phyloP scores from a whole-genome alignment of 2,888 invertebrate genomes.

The Carterocephalus palaemon region DNA sequence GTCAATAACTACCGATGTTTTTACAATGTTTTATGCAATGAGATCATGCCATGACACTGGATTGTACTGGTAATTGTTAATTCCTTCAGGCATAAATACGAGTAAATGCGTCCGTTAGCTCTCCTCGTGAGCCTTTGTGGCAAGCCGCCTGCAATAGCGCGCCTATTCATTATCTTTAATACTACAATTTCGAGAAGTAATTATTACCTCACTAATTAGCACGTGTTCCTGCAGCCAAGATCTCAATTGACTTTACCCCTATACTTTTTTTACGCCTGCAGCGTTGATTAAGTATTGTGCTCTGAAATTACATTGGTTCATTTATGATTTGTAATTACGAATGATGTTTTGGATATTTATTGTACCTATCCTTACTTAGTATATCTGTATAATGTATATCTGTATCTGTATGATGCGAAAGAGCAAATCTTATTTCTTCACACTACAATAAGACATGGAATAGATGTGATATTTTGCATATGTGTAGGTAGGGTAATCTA shows the following conservation, averaged over 20 bases:
- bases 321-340: slow-evolving; percentile 9
- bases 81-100: slow-evolving; percentile 18
- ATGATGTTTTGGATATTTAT: slow-evolving; percentile 3
- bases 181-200: slow-evolving; percentile 59
- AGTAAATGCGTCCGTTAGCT: slow-evolving; percentile 19
- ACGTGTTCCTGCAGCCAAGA: slow-evolving; percentile 27
- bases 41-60: too few species aligned
- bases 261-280: slow-evolving; percentile 24
- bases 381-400: too few species aligned
- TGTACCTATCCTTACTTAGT: too few species aligned
- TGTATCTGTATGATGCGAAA: too few species aligned
- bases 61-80: slow-evolving; percentile 15
- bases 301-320: slow-evolving; percentile 27
- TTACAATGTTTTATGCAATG: too few species aligned
- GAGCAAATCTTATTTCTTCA: too few species aligned
- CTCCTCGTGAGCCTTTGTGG: slow-evolving; percentile 13
- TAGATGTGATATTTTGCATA: too few species aligned
- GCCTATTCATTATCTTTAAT: slow-evolving; percentile 51
- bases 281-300: slow-evolving; percentile 41
- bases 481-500: too few species aligned
- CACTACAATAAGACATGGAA: too few species aligned
- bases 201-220: slow-evolving; percentile 49
- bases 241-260: slow-evolving; percentile 34
- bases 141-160: slow-evolving; percentile 8
- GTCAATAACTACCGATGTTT: too few species aligned